Evolutionary conservation across 2,797 vertebrate genomes (phyloP), one percentile per base, ranked within the genome.

Genomic region (Melanotaenia parkinsoni): DNA sequence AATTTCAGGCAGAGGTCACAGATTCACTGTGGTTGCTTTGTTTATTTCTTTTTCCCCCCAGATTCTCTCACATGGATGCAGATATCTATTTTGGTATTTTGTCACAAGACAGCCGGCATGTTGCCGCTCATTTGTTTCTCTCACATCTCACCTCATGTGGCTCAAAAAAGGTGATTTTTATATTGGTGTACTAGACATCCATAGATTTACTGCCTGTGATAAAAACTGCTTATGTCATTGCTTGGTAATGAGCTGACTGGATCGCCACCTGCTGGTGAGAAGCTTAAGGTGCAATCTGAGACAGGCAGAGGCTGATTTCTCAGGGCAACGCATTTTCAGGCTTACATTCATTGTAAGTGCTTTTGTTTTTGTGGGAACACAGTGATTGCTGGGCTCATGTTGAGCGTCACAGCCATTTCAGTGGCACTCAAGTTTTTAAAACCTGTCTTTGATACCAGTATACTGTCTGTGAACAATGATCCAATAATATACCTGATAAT

Each of bases 351-450:
- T 83, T 84, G 81, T 87, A 80, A 88, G 89, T 86, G 84, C 73
- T 86, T 89, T 86, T 80, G 77, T 88, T 71, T 79, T 82, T 51
- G 74, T 89, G 83, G 70, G 80, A 88, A 83, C 84, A 88, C 86
- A 85, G 80, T 43, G 50, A 83, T 47, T 87, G 84, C 81, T 76
- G 11, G 88, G 88, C 90, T 90, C 84, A 86, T 83, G 83, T 88
- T 89, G 88, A 89, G 88, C 78, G 66, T 87, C 68, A 81, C 81
- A 90, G 81, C 88, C 87, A 92, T 90, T 90, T 86, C 87, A 91
- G 85, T 86, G 85, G 81, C 78, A 82, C 81, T 72, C 83, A 79
- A 63, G 75, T 68, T 90, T 86, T 77, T 73, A 57, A 64, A 72
- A 58, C 45, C 45, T 26, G 74, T 87, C 80, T 89, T 91, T 91